phyloP scores from a whole-genome alignment of 2,113 vertebrate genomes.

The Misgurnus mizolepis region DNA sequence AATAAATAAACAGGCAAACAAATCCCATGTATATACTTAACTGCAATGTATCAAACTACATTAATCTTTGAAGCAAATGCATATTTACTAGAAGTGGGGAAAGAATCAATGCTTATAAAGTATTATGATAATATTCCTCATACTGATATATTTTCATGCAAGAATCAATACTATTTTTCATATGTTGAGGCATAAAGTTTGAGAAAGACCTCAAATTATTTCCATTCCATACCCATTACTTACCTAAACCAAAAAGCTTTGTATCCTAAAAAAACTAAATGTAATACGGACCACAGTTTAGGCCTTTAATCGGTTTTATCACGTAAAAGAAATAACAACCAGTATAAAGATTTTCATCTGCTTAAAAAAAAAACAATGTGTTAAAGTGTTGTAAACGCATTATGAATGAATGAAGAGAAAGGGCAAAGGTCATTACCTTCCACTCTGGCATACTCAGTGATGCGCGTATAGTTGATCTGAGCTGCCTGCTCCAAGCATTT shows the following conservation, averaged over 20 bases:
- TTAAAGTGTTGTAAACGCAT: conserved; percentile 29
- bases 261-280: too few relatives aligned
- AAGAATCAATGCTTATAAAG: too few relatives aligned
- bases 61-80: neutral
- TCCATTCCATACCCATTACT: conserved; percentile 6
- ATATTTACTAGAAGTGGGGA: too few relatives aligned
- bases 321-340: neutral
- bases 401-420: conserved; percentile 22
- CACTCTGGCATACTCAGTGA: conserved; percentile 97
- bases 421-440: conserved; percentile 86
- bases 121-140: too few relatives aligned
- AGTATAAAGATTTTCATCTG: neutral
- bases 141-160: too few relatives aligned
- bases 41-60: neutral
- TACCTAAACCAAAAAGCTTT: conserved; percentile 28
- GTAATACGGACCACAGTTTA: conserved; percentile 46
- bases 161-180: too few relatives aligned
- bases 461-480: conserved; percentile 94
- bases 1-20: neutral
- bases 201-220: neutral
- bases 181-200: too few relatives aligned
- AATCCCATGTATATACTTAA: neutral
- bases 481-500: conserved; percentile 99
- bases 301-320: neutral
- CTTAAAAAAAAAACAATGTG: conserved; percentile 11